Conservation (phyloP, 2,797 vertebrate genomes). For the Aphelocoma californica region DNA sequence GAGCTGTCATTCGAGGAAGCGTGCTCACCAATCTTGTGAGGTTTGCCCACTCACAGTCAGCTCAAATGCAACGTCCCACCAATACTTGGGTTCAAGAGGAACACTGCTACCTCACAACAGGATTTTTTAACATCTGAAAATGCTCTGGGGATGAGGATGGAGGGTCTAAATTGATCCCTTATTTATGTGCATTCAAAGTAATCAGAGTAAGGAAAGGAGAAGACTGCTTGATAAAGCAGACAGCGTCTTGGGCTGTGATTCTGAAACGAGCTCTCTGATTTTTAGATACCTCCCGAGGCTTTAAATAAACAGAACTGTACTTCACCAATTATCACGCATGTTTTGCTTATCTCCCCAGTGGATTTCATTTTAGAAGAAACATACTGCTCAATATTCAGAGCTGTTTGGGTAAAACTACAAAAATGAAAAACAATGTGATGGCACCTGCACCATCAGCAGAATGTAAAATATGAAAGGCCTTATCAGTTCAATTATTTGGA, state of each 20-base stretch:
- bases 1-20: background rate
- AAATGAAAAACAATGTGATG: slow-evolving; percentile 19
- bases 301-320: slow-evolving; percentile 46
- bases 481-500: slow-evolving; percentile 26
- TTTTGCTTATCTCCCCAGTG: slow-evolving; percentile 12
- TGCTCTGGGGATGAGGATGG: background rate
- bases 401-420: slow-evolving; percentile 10
- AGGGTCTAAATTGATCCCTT: background rate
- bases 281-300: slow-evolving; percentile 38
- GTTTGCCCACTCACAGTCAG: background rate
- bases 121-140: background rate
- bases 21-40: background rate
- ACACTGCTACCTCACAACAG: background rate
- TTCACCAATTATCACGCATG: slow-evolving; percentile 31
- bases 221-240: background rate
- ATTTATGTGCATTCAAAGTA: background rate
- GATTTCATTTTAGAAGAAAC: background rate
- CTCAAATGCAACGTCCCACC: background rate
- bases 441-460: slow-evolving; percentile 5
- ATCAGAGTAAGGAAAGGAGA: background rate
- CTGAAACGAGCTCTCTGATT: background rate
- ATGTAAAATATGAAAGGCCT: background rate
- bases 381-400: background rate
- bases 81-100: background rate
- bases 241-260: background rate